Conservation (phyloP, 1,140 invertebrate species). For the Cyclargus thomasi region DNA sequence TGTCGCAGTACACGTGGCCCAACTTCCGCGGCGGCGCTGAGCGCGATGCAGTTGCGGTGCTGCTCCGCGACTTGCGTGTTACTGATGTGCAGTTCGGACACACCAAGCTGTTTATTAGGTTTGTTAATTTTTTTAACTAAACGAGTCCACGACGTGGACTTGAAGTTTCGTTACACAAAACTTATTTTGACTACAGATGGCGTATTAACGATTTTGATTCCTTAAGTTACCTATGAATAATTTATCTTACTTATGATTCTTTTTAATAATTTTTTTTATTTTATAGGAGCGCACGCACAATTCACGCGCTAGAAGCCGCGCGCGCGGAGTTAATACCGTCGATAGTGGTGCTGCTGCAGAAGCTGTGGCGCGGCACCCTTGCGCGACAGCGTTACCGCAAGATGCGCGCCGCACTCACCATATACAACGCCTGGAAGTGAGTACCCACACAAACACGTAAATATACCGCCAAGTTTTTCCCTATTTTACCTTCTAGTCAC, state of each 20-base stretch:
- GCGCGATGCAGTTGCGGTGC: slow-evolving; percentile 87
- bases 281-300: slow-evolving; percentile 84
- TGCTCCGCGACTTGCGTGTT: slow-evolving; percentile 88
- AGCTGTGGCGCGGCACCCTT: slow-evolving; percentile 91
- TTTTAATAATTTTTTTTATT: neutral
- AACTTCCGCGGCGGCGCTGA: slow-evolving; percentile 87
- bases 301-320: slow-evolving; percentile 91
- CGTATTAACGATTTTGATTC: no score
- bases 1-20: slow-evolving; percentile 95
- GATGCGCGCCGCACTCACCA: slow-evolving; percentile 88
- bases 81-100: slow-evolving; percentile 94
- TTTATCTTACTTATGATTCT: no score
- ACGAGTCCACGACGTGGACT: no score
- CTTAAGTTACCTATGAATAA: no score
- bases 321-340: slow-evolving; percentile 88
- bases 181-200: no score
- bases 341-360: slow-evolving; percentile 94
- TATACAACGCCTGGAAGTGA: slow-evolving; percentile 86
- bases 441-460: no score
- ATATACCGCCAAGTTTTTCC: no score
- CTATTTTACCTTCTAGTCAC: no score
- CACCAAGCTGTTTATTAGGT: slow-evolving; percentile 95
- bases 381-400: slow-evolving; percentile 87
- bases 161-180: no score
- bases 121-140: neutral